Conservation (phyloP, 2,113 vertebrate genomes). For the Macquaria ambigua region DNA sequence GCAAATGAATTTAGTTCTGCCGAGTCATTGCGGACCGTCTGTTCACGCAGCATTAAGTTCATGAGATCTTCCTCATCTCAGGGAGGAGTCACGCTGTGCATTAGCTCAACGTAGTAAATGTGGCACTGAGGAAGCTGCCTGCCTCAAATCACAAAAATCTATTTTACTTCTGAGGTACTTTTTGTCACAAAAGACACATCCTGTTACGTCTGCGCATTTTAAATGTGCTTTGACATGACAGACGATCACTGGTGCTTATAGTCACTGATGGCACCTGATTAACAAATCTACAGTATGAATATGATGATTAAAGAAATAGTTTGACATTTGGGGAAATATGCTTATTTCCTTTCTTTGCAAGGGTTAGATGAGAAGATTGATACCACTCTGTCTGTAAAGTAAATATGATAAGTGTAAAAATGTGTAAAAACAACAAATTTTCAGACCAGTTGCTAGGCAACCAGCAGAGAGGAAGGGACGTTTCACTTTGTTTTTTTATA, state of each 20-base stretch:
- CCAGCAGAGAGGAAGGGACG: background rate
- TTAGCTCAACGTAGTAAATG: background rate
- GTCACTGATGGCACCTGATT: background rate
- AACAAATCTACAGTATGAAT: background rate
- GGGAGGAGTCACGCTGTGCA: background rate
- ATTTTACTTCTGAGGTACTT: background rate
- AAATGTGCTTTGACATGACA: background rate
- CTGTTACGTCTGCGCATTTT: background rate
- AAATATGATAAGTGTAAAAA: background rate
- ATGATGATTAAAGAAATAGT: background rate
- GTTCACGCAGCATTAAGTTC: conserved; percentile 47
- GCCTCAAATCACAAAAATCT: background rate
- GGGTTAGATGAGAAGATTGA: background rate
- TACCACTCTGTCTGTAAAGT: background rate
- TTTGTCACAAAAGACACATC: background rate
- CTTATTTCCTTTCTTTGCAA: background rate
- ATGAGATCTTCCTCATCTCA: conserved; percentile 26
- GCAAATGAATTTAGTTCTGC: conserved; percentile 34
- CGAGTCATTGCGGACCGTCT: conserved; percentile 28
- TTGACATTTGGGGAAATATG: background rate
- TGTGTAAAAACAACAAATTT: background rate
- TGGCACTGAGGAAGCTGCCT: background rate
- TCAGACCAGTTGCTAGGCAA: background rate
- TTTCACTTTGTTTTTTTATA: background rate
- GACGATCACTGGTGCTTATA: background rate